Base-by-base conservation (phyloP, 1,140 invertebrate genomes). In the Cotesia vestalis region DNA sequence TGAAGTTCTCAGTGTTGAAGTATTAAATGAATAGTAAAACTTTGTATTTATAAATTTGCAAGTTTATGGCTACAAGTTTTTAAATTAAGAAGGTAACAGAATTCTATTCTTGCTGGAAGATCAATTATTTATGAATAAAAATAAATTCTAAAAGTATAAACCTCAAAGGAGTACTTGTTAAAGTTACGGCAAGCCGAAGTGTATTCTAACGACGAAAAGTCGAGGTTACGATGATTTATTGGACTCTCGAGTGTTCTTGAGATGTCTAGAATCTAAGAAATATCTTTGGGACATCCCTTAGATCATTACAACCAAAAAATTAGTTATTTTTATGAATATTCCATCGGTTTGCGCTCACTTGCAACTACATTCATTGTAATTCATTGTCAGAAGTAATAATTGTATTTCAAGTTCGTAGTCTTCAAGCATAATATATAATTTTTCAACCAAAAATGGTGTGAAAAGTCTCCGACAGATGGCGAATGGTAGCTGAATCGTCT, bases 141-240 rank as follows among this genome's bases (percentile, higher is more conserved):
- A 46, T 9, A 20, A 59, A 59, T 6, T 27, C 2, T n/a, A n/a
- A 20, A 55, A 59, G 20, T 20, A 59, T 59, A 5, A 9, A 59
- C 17, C 57, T 59, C 57, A 20, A 59, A 59, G 57, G 57, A 59
- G 57, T 59, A 27, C 57, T 59, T 59, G 57, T 59, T 17, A 59
- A 59, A 59, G 57, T 59, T 59, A 59, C 17, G 20, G 14, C 20
- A 59, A 59, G 27, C 8, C 20, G 57, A 59, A 59, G 57, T 59
- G 57, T 59, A 59, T 59, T 59, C 57, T 59, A 59, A 46, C n/a
- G 9, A 59, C 57, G 57, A 59, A 20, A 59, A 59, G 57, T 59
- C 57, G 57, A 59, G 57, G 17, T 59, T 59, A 59, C 57, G 27
- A 59, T 59, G 57, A 59, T 59, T 27, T 59, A 59, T 59, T 59